Conservation (phyloP, 2,797 vertebrate species). For the Pampus argenteus region DNA sequence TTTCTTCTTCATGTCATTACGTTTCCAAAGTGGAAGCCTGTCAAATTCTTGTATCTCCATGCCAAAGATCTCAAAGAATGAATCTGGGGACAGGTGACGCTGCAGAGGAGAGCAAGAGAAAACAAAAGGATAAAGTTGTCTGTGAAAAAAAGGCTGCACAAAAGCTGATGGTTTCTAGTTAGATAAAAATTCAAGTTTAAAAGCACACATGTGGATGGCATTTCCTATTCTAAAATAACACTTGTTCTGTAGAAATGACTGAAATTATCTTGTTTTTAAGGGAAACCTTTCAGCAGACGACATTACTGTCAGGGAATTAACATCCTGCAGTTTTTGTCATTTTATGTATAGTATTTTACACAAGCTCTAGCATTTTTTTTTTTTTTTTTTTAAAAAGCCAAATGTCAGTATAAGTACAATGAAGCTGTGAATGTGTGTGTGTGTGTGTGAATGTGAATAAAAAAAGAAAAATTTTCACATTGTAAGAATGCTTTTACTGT, state of each 20-base stretch:
- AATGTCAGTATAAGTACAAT: no score
- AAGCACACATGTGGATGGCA: neutral
- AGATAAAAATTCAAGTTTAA: neutral
- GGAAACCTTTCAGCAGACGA: neutral
- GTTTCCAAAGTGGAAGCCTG: constrained; percentile 96
- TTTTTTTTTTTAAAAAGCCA: neutral
- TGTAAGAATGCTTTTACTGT: neutral
- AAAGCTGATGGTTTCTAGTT: neutral
- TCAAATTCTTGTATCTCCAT: constrained; percentile 95
- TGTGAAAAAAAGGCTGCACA: neutral
- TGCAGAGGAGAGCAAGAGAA: constrained; percentile 67
- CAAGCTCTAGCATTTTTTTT: neutral
- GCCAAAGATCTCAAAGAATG: constrained; percentile 92
- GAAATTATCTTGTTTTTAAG: constrained; percentile 1
- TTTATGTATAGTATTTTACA: neutral
- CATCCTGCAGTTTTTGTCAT: neutral
- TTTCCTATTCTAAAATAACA: neutral
- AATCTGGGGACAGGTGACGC: constrained; percentile 92
- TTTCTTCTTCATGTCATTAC: constrained; percentile 96
- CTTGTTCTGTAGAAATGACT: neutral
- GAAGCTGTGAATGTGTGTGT: no score
- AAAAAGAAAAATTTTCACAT: no score
- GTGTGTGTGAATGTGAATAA: no score
- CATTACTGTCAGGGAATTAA: neutral
- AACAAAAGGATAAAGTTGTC: neutral